These are phyloP conservation scores for Colius striatus DNA, from an alignment of 2,113 vertebrate species.

Conservation along the genomic window DNA sequence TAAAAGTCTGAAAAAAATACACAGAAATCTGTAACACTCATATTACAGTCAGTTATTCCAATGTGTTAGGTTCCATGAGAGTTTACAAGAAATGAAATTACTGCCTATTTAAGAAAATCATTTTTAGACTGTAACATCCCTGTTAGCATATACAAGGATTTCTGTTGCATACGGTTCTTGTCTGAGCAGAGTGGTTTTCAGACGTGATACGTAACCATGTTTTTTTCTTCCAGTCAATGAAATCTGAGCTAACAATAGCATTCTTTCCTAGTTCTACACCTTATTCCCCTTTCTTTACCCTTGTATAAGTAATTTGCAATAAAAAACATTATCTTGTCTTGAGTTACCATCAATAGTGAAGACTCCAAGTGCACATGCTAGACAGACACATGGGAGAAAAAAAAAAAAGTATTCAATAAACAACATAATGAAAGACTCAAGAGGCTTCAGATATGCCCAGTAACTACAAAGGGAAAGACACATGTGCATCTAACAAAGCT, in stretches of 20 bases:
- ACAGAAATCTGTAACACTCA: neutral
- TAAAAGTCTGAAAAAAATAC: neutral
- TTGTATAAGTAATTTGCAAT: neutral
- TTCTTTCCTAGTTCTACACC: neutral
- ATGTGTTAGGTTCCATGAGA: neutral
- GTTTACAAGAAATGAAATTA: neutral
- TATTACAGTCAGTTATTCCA: neutral
- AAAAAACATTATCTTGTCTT: neutral
- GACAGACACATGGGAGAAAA: neutral
- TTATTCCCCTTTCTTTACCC: neutral
- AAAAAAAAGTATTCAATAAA: neutral
- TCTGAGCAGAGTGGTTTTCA: neutral
- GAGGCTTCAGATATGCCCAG: neutral
- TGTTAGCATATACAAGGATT: neutral
- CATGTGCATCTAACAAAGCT: neutral
- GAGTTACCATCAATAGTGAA: neutral
- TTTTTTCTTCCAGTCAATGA: neutral
- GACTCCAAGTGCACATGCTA: neutral
- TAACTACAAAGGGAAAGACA: neutral
- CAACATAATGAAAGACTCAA: neutral
- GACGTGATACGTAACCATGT: neutral
- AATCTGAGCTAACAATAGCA: neutral
- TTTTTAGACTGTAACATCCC: neutral
- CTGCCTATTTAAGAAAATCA: neutral
- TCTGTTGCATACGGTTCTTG: neutral